These are phyloP conservation scores for Mycalesis mineus DNA, from an alignment of 2,888 invertebrate genomes.

Conservation along the genomic window DNA sequence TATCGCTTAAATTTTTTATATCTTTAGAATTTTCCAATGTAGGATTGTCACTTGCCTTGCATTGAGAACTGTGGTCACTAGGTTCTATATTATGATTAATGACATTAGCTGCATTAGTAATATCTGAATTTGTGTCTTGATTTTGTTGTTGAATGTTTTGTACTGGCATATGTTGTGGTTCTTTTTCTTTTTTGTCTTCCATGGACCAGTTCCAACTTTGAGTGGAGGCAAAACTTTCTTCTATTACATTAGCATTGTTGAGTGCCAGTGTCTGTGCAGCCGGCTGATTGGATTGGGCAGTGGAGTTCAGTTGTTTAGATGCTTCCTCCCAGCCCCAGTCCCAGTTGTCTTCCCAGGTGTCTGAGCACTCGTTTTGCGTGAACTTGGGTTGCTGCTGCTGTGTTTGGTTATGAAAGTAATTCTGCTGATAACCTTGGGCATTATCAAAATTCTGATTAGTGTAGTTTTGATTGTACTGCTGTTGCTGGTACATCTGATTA, in stretches of 20 bases:
- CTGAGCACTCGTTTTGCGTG: constrained; percentile 44
- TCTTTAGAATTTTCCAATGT: constrained; percentile 43
- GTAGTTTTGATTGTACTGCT: constrained; percentile 58
- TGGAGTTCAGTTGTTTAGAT: constrained; percentile 55
- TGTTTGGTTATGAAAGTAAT: constrained; percentile 52
- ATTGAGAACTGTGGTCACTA: constrained; percentile 35
- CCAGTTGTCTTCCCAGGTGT: constrained; percentile 73
- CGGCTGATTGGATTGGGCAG: constrained; percentile 32
- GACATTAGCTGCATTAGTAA: constrained; percentile 27
- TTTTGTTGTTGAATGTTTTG: constrained; percentile 36
- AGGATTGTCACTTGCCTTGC: constrained; percentile 35
- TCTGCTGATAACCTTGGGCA: constrained; percentile 49
- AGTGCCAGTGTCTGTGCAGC: constrained; percentile 36
- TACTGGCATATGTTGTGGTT: constrained; percentile 27
- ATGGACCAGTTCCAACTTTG: constrained; percentile 81
- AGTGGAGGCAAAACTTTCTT: constrained; percentile 77
- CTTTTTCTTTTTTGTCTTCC: constrained; percentile 64
- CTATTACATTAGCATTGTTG: constrained; percentile 71
- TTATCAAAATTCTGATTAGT: constrained; percentile 45
- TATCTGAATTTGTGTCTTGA: constrained; percentile 33
- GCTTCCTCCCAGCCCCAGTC: constrained; percentile 81
- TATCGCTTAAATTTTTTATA: constrained; percentile 59
- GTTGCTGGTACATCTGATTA: constrained; percentile 55
- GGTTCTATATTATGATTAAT: not conserved
- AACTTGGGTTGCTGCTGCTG: constrained; percentile 45